Conservation (phyloP, 2,888 invertebrate species). For the Stegana nigrithorax region DNA sequence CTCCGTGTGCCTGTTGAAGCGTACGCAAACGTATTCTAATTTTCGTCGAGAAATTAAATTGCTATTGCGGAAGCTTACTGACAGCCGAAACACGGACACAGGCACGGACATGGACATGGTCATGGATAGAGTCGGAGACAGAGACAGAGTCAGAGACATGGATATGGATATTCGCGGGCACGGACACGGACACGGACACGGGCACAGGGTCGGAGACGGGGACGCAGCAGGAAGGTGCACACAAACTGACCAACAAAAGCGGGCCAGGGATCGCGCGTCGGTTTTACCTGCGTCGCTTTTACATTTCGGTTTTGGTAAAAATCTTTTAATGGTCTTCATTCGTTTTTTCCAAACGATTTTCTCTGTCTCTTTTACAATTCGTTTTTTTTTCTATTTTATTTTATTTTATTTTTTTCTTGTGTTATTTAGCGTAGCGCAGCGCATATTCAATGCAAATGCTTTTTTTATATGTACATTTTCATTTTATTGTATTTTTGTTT, state of each 20-base stretch:
- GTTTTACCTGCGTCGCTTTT: neutral
- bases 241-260: too few relatives aligned
- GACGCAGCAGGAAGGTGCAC: neutral
- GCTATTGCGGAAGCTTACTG: conserved; percentile 1
- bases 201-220: too few relatives aligned
- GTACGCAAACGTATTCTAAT: conserved; percentile 6
- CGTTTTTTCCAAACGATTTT: neutral
- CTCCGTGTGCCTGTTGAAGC: conserved; percentile 2
- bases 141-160: too few relatives aligned
- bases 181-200: too few relatives aligned
- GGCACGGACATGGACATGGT: neutral
- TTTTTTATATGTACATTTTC: too few relatives aligned
- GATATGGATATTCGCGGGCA: too few relatives aligned
- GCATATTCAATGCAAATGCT: neutral
- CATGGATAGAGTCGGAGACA: too few relatives aligned
- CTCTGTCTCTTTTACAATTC: neutral
- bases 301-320: conserved; percentile 3
- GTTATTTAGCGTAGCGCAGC: too few relatives aligned
- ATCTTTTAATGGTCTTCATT: conserved; percentile 6
- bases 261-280: too few relatives aligned
- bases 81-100: neutral
- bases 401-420: neutral
- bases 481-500: neutral
- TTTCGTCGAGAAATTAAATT: conserved; percentile 11
- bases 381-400: neutral